Evolutionary conservation across 2,888 invertebrate genomes (phyloP), one percentile per base, ranked within the genome.

Genomic region (Helicoverpa assulta): DNA sequence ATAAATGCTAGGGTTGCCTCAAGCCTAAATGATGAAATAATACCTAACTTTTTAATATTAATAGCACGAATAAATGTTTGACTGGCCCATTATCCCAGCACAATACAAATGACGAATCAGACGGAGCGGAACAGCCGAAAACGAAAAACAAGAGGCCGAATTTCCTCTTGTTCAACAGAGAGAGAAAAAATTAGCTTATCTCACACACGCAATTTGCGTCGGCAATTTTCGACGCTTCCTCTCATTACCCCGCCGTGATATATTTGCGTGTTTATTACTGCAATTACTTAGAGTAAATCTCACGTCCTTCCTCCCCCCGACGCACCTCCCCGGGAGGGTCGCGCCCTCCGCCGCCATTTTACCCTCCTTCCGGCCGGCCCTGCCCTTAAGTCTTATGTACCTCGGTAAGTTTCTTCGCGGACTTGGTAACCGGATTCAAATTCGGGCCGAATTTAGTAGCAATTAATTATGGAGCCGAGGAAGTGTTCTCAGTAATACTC

Each of bases 271-370:
- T 96, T 96, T 96, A 96, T 96, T 96, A 96, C 95, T 94, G 96
- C 96, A 96, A 96, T 96, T 96, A 96, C 96, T 96, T 96, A 96
- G 95, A 96, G 95, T 96, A 96, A 96, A 96, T 96, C 96, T 96
- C 94, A 93, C 95, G 94, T 96, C 95, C 96, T 95, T 95, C 95
- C 95, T 94, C 90, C 91, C 87, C 89, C 90, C 90, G 86, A 86
- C 88, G 89, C 88, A 79, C 82, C 76, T 72, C 78, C 73, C 82
- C 82, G 87, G 89, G 91, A 94, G 95, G 94, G 94, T 94, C 93
- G 94, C 91, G 93, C 95, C 94, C 94, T 93, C 89, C 87, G 90
- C 89, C 93, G 92, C 94, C 94, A 93, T 93, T 94, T 92, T 93
- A 91, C 93, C 94, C 95, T 93, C 94, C 94, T 93, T 95, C 95